phyloP scores from a whole-genome alignment of 2,888 invertebrate genomes.

The Theretra japonica region DNA sequence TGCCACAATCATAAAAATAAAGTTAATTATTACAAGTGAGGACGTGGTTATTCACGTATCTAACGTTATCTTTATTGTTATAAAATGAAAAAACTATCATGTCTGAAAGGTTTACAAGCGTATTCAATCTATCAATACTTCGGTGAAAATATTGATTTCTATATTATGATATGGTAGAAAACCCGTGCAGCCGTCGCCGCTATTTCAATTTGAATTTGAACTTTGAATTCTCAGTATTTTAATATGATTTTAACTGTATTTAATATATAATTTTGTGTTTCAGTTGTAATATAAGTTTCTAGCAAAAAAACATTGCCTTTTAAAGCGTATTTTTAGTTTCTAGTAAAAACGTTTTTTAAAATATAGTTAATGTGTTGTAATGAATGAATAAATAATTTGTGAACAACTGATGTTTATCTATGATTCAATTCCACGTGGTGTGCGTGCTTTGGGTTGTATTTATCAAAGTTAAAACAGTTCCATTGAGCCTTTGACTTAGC shows the following conservation, averaged over 20 bases:
- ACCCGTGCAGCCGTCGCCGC: background rate
- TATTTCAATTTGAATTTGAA: background rate
- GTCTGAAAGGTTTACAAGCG: background rate
- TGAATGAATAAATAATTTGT: too few relatives aligned
- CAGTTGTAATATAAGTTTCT: too few relatives aligned
- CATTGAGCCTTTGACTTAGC: slow-evolving; percentile 41
- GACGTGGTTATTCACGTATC: too few relatives aligned
- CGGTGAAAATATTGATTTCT: background rate
- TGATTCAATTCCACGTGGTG: background rate
- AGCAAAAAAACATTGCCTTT: too few relatives aligned
- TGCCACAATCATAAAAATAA: too few relatives aligned
- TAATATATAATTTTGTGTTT: too few relatives aligned
- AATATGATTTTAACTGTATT: background rate
- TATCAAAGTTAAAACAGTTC: slow-evolving; percentile 15
- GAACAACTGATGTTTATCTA: too few relatives aligned
- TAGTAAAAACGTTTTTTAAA: too few relatives aligned
- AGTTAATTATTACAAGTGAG: too few relatives aligned
- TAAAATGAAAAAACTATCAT: background rate
- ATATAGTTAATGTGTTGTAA: too few relatives aligned
- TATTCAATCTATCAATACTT: background rate
- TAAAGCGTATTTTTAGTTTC: too few relatives aligned
- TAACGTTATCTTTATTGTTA: background rate
- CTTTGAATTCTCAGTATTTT: too few relatives aligned
- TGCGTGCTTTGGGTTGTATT: background rate
- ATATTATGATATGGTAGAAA: background rate